Evolutionary conservation across 1,140 invertebrate species (phyloP), one percentile per base, ranked within the genome.

Genomic region (Holotrichia oblita): DNA sequence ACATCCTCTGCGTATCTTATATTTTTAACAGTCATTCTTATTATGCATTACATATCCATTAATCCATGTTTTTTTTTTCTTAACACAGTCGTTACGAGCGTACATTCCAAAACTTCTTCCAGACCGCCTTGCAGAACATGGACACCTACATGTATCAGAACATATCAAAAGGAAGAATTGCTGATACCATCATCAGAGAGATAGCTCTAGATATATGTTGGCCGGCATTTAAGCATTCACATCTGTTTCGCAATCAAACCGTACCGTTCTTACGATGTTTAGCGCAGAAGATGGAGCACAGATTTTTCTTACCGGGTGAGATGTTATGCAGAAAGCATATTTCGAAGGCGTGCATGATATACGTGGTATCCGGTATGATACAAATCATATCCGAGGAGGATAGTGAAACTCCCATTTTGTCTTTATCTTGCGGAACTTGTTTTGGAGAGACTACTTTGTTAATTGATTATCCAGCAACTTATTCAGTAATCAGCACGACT

Each of bases 361-460:
- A 81, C 48, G 69, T 81, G 0, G 69, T 77, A n/a, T 44, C 78
- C 48, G 81, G 81, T 0, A 74, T 81, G 3, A 40, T 81, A 40
- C 81, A 81, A 48, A 78, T 81, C 7, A 59, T 80, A 12, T 81
- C 81, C 0, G 75, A 80, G 12, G 81, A 81, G 48, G 77, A 81
- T 41, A 69, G 79, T 20, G 81, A 81, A 69, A 79, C 81, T 7
- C 79, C 81, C 3, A 80, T 81, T 10, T 40, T 81, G 73, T 79
- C 77, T 0, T 41, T 81, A 7, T 78, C 74, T 20, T 75, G 64
- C 1, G 81, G 81, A 2, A 81, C 77, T 41, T 75, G 79, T 40
- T 17, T 81, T 24, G 81, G 81, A 14, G 81, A 80, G 48, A 77
- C 79, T 12, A 79, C 75, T 0, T 22, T 81, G n/a, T 77, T 81